Evolutionary conservation across 2,113 vertebrate species (phyloP).

Genomic region (Blennius ocellaris): DNA sequence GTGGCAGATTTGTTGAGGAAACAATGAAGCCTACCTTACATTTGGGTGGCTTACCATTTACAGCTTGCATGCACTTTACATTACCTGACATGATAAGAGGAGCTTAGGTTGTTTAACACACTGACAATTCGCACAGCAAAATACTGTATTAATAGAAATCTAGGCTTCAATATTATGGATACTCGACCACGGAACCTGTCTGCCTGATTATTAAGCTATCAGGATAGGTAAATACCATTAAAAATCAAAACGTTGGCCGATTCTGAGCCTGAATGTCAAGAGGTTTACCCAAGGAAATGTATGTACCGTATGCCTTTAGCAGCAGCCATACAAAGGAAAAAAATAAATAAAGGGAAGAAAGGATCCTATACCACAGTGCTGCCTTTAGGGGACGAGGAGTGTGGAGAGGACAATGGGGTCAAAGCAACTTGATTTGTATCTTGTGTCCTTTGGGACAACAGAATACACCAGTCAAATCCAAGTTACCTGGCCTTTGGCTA

Average conservation of each 20-base stretch:
- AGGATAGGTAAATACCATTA: slow-evolving; percentile 74
- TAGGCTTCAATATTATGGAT: slow-evolving; percentile 43
- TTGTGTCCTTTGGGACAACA: slow-evolving; percentile 73
- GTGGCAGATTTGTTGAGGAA: slow-evolving; percentile 42
- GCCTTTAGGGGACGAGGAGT: slow-evolving; percentile 78
- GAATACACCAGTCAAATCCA: slow-evolving; percentile 78
- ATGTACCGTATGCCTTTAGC: slow-evolving; percentile 75
- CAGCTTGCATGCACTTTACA: background rate
- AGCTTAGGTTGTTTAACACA: background rate
- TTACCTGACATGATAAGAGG: background rate
- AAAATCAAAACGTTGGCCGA: slow-evolving; percentile 72
- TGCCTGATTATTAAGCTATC: slow-evolving; percentile 62
- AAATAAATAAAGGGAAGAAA: slow-evolving; percentile 79
- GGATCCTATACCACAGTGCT: slow-evolving; percentile 70
- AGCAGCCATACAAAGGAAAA: slow-evolving; percentile 69
- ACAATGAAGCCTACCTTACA: slow-evolving; percentile 60
- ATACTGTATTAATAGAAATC: background rate
- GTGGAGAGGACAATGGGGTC: slow-evolving; percentile 82
- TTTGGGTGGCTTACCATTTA: slow-evolving; percentile 43
- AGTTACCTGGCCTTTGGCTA: slow-evolving; percentile 79
- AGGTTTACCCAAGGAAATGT: slow-evolving; percentile 79
- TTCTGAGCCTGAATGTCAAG: slow-evolving; percentile 44
- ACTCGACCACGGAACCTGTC: slow-evolving; percentile 39
- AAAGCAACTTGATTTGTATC: slow-evolving; percentile 84
- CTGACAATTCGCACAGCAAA: background rate